Conservation (phyloP, 2,888 invertebrate species). For the Euplagia quadripunctaria region DNA sequence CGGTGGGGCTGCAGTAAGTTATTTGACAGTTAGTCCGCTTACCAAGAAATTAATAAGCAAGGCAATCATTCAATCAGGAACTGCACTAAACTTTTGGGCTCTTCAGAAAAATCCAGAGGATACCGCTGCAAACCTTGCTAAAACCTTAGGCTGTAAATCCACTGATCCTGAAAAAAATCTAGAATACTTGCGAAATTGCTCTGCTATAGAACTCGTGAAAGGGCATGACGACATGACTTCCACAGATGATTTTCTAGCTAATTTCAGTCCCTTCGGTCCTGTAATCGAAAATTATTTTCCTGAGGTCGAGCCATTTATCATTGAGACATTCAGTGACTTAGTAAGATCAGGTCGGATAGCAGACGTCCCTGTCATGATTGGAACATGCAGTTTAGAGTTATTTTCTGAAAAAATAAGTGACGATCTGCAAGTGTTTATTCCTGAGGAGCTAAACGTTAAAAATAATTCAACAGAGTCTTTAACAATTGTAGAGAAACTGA, state of each 20-base stretch:
- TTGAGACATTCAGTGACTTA: constrained; percentile 72
- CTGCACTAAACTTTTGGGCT: constrained; percentile 60
- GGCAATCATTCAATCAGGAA: constrained; percentile 79
- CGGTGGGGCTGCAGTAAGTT: constrained; percentile 53
- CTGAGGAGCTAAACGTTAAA: constrained; percentile 68
- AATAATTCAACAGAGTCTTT: constrained; percentile 67
- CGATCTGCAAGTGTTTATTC: constrained; percentile 73
- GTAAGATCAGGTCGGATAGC: constrained; percentile 76
- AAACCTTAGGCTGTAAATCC: constrained; percentile 71
- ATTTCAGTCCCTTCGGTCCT: constrained; percentile 53
- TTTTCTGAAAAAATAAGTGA: constrained; percentile 59
- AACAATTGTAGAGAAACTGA: constrained; percentile 67
- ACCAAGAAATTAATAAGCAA: constrained; percentile 73
- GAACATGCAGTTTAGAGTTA: constrained; percentile 70
- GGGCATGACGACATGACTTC: neutral
- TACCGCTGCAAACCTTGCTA: constrained; percentile 69
- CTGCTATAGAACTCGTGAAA: constrained; percentile 70
- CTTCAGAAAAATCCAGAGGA: constrained; percentile 71
- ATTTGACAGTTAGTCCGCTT: constrained; percentile 75
- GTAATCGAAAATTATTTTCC: constrained; percentile 80
- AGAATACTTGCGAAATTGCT: constrained; percentile 72
- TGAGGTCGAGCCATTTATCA: constrained; percentile 71
- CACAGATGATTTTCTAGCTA: constrained; percentile 2
- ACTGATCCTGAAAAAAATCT: constrained; percentile 71
- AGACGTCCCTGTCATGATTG: constrained; percentile 77